Evolutionary conservation across 30 jellyfish, hydroid and myxozoan genomes (phyloP).

Genomic region (Kudoa iwatai): DNA sequence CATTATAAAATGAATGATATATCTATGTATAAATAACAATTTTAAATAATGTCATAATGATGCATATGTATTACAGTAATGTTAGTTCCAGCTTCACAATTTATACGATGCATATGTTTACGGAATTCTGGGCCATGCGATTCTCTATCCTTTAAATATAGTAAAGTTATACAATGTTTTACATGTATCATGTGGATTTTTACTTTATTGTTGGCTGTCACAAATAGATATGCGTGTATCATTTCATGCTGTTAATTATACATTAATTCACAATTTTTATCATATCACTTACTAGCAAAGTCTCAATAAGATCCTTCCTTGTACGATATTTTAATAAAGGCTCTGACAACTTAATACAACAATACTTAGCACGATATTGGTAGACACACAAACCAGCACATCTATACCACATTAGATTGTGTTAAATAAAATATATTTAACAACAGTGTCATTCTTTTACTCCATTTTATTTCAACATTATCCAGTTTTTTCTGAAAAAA

Average conservation of each 20-base stretch:
- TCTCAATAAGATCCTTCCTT: conserved; percentile 45
- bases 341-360: conserved; percentile 30
- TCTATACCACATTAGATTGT: too few species aligned
- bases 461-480: conserved; percentile 68
- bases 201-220: conserved; percentile 60
- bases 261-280: too few species aligned
- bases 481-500: conserved; percentile 31
- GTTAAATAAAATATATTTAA: too few species aligned
- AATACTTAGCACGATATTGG: conserved; percentile 45
- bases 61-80: conserved; percentile 34
- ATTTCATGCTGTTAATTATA: conserved; percentile 49
- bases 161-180: background rate
- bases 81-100: conserved; percentile 39
- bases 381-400: conserved; percentile 86
- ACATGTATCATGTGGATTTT: background rate
- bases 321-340: conserved; percentile 58
- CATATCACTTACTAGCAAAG: conserved; percentile 26
- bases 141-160: conserved; percentile 29
- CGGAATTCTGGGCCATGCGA: conserved; percentile 79
- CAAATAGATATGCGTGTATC: conserved; percentile 79
- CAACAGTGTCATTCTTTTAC: conserved; percentile 75
- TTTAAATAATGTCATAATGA: too few species aligned
- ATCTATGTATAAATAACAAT: too few species aligned
- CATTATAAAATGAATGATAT: background rate
- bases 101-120: conserved; percentile 68